These are phyloP conservation scores for Syngnathus floridae DNA, from an alignment of 2,113 vertebrate species.

Conservation along the genomic window DNA sequence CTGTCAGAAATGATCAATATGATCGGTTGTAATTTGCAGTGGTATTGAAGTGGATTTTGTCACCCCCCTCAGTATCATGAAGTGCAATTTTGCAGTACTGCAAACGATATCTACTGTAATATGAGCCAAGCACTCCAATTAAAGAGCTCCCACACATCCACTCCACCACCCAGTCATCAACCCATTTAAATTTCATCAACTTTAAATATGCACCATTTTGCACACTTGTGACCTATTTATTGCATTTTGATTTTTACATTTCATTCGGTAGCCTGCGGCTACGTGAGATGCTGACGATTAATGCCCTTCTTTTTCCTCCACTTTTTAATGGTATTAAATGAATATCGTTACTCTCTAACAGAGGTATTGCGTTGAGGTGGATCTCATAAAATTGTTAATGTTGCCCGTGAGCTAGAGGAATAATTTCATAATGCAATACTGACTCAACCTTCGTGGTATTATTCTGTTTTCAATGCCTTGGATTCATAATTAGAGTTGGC, in stretches of 20 bases:
- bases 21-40: not conserved
- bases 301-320: not conserved
- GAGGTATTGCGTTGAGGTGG: not conserved
- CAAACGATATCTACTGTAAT: not conserved
- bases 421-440: not conserved
- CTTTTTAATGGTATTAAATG: not conserved
- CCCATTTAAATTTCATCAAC: not conserved
- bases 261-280: not conserved
- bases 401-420: not conserved
- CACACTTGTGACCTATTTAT: not conserved
- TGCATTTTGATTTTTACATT: not conserved
- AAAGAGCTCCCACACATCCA: not conserved
- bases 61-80: not conserved
- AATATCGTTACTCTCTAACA: not conserved
- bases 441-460: not conserved
- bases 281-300: not conserved
- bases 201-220: constrained; percentile 2
- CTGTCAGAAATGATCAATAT: not conserved
- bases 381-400: not conserved
- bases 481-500: not conserved
- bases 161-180: not conserved
- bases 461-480: not conserved
- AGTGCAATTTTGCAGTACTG: not conserved
- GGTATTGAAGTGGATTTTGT: not conserved
- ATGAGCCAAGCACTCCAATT: not conserved